Base-by-base conservation (phyloP, 2,113 vertebrate species). In the Phasianus colchicus region DNA sequence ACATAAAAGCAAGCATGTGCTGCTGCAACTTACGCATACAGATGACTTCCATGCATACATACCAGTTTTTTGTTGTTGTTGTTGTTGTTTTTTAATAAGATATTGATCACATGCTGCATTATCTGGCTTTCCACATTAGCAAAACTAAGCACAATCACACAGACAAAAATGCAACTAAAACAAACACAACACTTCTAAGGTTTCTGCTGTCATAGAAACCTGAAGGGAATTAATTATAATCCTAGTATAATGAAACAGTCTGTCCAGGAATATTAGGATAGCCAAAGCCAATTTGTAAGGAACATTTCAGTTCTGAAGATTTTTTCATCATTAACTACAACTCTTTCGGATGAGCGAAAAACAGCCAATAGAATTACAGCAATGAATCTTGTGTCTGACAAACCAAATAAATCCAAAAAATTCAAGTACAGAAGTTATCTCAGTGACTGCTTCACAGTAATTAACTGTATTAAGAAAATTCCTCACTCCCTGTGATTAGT, bases 61-160 rank as follows among this genome's bases (percentile, higher is more conserved):
- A 96, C 65, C 75, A 38, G 27, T 92, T 93, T 86, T 42, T 38
- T 38, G 36, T 36, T 36, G 36, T 38, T 42, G 13, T 42, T 42
- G 9, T 42, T 43, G 3, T 43, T 43, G 17, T 15, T 43, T 74
- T 96, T 94, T 95, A 91, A 90, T 75, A 88, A 96, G 95, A 94
- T 74, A 63, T 54, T 92, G 11, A 61, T 91, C 73, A 97, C 96
- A 96, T 97, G 95, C 93, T 97, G 48, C 82, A 72, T 97, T 97
- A 97, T 93, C 92, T 96, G 54, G 76, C 87, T 98, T 97, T 97
- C 97, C 97, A 98, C 96, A 98, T 98, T 98, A 98, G 97, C 96
- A 94, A 96, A 76, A 90, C 32, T 58, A 96, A 97, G 93, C 74
- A 94, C 90, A 96, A 97, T 97, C 93, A 96, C 86, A 96, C 73